phyloP scores from a whole-genome alignment of 2,113 vertebrate species.

The Cyprinodon brontotheroides region DNA sequence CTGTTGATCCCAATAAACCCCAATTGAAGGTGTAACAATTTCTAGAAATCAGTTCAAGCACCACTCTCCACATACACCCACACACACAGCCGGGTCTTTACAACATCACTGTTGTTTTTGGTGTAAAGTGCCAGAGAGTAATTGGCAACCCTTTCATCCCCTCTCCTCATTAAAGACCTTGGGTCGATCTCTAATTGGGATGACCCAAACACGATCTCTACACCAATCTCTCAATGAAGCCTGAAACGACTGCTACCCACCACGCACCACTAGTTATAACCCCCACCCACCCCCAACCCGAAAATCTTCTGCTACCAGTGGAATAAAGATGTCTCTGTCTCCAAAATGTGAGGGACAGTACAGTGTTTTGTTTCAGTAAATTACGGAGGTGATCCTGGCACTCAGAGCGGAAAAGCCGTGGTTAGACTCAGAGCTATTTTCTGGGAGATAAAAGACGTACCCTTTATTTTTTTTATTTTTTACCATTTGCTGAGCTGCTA shows the following conservation, averaged over 20 bases:
- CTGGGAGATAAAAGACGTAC: slow-evolving; percentile 28
- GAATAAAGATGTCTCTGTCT: slow-evolving; percentile 40
- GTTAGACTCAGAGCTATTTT: slow-evolving; percentile 19
- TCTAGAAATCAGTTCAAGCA: slow-evolving; percentile 6
- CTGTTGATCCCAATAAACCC: slow-evolving; percentile 23
- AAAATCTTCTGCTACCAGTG: slow-evolving; percentile 1
- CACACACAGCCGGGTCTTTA: slow-evolving; percentile 2
- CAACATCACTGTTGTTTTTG: slow-evolving; percentile 31
- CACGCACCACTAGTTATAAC: slow-evolving; percentile 27
- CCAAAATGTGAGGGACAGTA: slow-evolving; percentile 2
- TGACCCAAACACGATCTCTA: slow-evolving; percentile 49
- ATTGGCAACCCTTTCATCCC: slow-evolving; percentile 61
- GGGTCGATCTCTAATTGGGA: slow-evolving; percentile 56
- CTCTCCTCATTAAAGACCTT: slow-evolving; percentile 53
- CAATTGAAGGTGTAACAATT: slow-evolving; percentile 3
- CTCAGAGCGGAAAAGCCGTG: slow-evolving; percentile 13
- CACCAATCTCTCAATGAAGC: slow-evolving; percentile 47
- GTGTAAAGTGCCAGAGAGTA: slow-evolving; percentile 46
- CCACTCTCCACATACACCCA: not conserved
- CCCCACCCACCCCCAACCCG: not conserved
- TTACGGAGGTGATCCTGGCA: slow-evolving; percentile 11
- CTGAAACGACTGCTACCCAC: slow-evolving; percentile 37
- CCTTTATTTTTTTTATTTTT: slow-evolving; percentile 26
- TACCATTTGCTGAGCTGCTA: slow-evolving; percentile 29
- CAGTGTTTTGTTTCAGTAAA: slow-evolving; percentile 2